Percentiles rank a stretch among this genome's conserved stretches.
Conservation (phyloP, 2,113 vertebrate genomes). For the Oryzias celebensis region DNA sequence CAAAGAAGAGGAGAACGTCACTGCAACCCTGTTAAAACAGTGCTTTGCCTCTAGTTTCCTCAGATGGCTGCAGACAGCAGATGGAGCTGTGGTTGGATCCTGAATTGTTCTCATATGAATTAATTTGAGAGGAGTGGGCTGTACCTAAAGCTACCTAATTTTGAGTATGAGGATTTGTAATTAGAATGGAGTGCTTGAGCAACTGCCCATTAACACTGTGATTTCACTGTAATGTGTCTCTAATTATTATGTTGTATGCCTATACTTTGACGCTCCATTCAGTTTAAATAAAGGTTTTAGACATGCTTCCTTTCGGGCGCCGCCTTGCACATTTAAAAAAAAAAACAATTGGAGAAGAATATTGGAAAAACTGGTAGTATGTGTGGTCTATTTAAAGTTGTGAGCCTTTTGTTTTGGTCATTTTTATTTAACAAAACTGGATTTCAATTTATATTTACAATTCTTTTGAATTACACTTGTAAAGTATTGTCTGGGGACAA, state of each 20-base stretch:
- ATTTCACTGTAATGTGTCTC: conserved; percentile 59
- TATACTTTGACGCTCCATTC: conserved; percentile 29
- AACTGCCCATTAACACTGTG: conserved; percentile 67
- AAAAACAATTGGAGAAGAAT: conserved; percentile 13
- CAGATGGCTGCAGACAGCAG: conserved; percentile 53
- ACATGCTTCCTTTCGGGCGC: conserved; percentile 6
- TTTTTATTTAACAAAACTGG: conserved; percentile 42
- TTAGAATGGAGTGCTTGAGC: conserved; percentile 65
- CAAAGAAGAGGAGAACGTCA: conserved; percentile 27
- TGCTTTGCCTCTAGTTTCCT: conserved; percentile 29
- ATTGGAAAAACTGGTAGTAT: conserved; percentile 3
- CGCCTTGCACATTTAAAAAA: conserved; percentile 15
- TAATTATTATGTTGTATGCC: conserved; percentile 56
- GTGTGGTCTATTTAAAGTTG: conserved; percentile 25
- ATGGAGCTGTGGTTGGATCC: conserved; percentile 60
- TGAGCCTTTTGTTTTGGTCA: background rate
- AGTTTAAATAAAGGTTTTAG: conserved; percentile 33
- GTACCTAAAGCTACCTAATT: conserved; percentile 56
- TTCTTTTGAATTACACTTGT: background rate
- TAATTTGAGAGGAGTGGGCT: conserved; percentile 42
- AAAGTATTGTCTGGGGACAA: background rate
- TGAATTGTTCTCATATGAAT: conserved; percentile 47
- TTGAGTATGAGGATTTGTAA: conserved; percentile 51
- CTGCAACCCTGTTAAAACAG: conserved; percentile 21
- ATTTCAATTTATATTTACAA: conserved; percentile 62